Percentiles rank a stretch among this genome's conserved stretches.
These are phyloP conservation scores for Macroramphosus scolopax DNA, from an alignment of 2,797 vertebrate genomes.

Conservation along the genomic window DNA sequence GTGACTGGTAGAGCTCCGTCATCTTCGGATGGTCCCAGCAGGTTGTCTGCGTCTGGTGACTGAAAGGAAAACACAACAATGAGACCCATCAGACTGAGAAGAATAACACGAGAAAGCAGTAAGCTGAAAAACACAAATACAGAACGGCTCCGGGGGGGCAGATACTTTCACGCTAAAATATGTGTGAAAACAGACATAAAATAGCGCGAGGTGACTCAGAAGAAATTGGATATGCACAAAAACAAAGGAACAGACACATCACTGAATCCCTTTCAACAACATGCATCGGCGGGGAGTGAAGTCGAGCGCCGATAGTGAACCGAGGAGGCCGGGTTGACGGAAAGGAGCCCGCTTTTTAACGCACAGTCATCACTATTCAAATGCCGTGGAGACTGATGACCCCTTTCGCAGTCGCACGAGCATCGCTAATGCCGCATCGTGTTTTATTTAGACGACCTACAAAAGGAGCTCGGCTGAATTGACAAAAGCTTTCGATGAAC, in stretches of 20 bases:
- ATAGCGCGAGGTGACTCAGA: too few species aligned
- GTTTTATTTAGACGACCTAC: constrained; percentile 18
- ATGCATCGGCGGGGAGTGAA: too few species aligned
- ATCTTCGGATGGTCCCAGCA: constrained; percentile 99
- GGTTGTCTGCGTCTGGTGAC: constrained; percentile 93
- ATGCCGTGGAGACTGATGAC: constrained; percentile 22
- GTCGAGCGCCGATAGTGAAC: constrained; percentile 23
- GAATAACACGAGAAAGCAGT: too few species aligned
- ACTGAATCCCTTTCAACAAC: too few species aligned
- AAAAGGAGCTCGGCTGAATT: constrained; percentile 18
- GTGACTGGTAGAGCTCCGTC: constrained; percentile 95
- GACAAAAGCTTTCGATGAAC: constrained; percentile 18
- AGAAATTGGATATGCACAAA: too few species aligned
- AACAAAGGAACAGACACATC: too few species aligned
- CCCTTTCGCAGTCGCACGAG: constrained; percentile 22
- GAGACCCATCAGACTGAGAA: constrained; percentile 37
- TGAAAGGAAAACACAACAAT: constrained; percentile 25
- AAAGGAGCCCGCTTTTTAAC: constrained; percentile 13
- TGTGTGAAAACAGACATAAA: too few species aligned
- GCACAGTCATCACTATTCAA: constrained; percentile 56
- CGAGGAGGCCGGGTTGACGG: constrained; percentile 8
- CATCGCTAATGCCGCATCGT: constrained; percentile 7
- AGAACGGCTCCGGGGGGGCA: too few species aligned
- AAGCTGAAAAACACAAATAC: neutral
- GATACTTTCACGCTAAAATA: too few species aligned